Percentiles rank a stretch among this genome's conserved stretches.
phyloP scores from a whole-genome alignment of 1,140 invertebrate genomes.

The Bacillus rossius region DNA sequence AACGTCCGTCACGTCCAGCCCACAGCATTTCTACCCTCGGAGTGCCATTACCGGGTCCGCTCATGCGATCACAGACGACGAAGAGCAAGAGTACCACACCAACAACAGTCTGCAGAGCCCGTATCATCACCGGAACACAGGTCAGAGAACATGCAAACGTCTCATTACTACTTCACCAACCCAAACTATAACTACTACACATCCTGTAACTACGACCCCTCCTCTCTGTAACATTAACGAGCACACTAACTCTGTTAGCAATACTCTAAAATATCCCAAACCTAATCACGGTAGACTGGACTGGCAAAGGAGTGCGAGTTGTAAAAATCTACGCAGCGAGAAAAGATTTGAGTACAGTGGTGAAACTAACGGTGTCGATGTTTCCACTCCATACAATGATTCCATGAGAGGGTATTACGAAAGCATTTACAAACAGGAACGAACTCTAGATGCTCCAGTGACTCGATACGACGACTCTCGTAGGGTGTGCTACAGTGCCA shows the following conservation, averaged over 20 bases:
- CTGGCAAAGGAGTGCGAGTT: constrained; percentile 72
- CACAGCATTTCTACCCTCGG: constrained; percentile 25
- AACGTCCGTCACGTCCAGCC: constrained; percentile 33
- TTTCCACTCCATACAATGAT: constrained; percentile 9
- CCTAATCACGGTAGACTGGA: not conserved
- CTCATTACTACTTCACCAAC: constrained; percentile 28
- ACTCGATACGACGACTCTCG: constrained; percentile 67
- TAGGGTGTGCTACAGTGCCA: constrained; percentile 21
- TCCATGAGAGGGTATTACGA: constrained; percentile 30
- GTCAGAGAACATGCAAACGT: constrained; percentile 22
- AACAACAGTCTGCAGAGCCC: constrained; percentile 7
- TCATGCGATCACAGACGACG: constrained; percentile 4
- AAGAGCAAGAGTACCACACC: constrained; percentile 8
- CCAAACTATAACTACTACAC: constrained; percentile 43
- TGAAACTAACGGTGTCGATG: not conserved
- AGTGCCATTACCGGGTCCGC: not conserved
- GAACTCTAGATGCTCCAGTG: constrained; percentile 61
- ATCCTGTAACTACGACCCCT: constrained; percentile 10
- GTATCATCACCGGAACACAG: constrained; percentile 27
- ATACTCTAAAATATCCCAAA: not conserved
- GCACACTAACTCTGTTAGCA: not conserved
- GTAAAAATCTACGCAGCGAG: constrained; percentile 37
- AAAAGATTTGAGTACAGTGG: not conserved
- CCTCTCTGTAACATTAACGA: constrained; percentile 8
- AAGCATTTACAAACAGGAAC: constrained; percentile 17